Base-by-base conservation (phyloP, 2,113 vertebrate genomes). In the Chroicocephalus ridibundus region DNA sequence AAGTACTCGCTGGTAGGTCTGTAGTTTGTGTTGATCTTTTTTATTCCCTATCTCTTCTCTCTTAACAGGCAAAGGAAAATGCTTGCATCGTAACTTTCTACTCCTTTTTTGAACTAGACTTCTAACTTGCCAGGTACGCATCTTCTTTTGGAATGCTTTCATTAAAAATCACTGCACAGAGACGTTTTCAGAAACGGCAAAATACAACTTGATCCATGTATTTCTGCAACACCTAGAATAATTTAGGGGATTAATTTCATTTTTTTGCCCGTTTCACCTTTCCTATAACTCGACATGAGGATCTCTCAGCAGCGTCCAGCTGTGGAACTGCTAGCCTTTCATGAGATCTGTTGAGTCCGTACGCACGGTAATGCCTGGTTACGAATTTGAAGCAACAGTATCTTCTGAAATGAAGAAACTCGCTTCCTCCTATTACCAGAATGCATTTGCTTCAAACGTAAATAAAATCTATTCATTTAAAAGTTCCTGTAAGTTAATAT, bases 311-410 rank as follows among this genome's bases (percentile, higher is more conserved):
- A 82, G 58, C 88, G 49, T 83, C 58, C 90, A 85, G 84, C 49
- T 82, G 61, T 44, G 86, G 46, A 94, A 93, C 82, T 58, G 9
- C 86, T 58, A 89, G 51, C 55, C 82, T 97, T 97, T 95, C 81
- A 81, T 89, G 95, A 94, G 22, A 78, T 80, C 91, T 65, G 32
- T 32, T 88, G 88, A 96, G 84, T 86, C 65, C 68, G 46, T 72
- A 79, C 61, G 78, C 64, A 60, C 66, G 71, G 46, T 61, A 95
- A 71, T 70, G 72, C 60, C 54, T 81, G 55, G 24, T 71, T 94
- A 89, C 93, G 92, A 92, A 90, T 96, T 85, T 93, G 62, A 98
- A 97, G 91, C 64, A 91, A 84, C 95, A 79, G 57, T 86, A 86
- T 89, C 75, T 83, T 95, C 77, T 46, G 31, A 96, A 96, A 92